phyloP scores from a whole-genome alignment of 2,888 invertebrate species.

The Hipparchia semele region DNA sequence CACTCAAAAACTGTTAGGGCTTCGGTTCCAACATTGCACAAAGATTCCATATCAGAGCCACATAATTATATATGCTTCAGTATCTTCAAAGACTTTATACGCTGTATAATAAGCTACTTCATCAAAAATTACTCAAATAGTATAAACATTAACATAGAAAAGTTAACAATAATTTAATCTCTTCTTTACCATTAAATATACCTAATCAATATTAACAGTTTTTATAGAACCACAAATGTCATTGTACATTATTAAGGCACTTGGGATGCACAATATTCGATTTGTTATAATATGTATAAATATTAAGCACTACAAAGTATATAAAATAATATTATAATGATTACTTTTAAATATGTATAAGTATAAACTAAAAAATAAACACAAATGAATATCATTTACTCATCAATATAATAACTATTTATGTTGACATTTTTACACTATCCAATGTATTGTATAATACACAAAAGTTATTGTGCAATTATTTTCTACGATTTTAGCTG shows the following conservation, averaged over 20 bases:
- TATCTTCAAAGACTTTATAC: too few relatives aligned
- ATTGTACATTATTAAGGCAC: conserved; percentile 81
- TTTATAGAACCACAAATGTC: conserved; percentile 73
- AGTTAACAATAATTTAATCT: conserved; percentile 83
- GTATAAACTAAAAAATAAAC: conserved; percentile 41
- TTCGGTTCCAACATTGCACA: too few relatives aligned
- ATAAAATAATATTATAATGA: conserved; percentile 61
- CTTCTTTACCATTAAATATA: conserved; percentile 74
- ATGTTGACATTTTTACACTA: background rate
- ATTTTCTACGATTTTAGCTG: background rate
- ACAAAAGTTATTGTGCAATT: background rate
- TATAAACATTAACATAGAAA: conserved; percentile 77
- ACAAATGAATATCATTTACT: conserved; percentile 55
- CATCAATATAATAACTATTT: conserved; percentile 51
- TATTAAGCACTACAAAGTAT: conserved; percentile 72
- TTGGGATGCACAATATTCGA: conserved; percentile 72
- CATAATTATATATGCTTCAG: too few relatives aligned
- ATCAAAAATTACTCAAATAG: conserved; percentile 48
- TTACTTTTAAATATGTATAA: conserved; percentile 47
- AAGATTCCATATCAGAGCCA: too few relatives aligned
- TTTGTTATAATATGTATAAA: conserved; percentile 64
- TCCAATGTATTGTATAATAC: background rate
- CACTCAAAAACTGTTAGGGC: too few relatives aligned
- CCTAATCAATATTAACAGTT: conserved; percentile 71
- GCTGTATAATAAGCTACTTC: conserved; percentile 41